phyloP scores from a whole-genome alignment of 2,888 invertebrate genomes.

The Fragum whitleyi region DNA sequence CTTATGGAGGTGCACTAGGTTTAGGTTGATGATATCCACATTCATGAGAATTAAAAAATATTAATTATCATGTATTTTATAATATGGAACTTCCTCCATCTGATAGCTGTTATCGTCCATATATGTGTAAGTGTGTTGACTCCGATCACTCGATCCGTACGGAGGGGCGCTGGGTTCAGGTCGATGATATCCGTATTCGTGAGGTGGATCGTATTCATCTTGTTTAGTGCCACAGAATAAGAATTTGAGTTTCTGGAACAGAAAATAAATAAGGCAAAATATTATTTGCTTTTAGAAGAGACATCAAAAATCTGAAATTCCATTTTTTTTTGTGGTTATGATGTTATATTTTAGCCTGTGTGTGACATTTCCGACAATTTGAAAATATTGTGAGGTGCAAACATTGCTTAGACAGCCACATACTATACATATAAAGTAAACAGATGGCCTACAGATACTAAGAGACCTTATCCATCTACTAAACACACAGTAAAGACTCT shows the following conservation, averaged over 20 bases:
- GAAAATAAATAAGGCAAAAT: background rate
- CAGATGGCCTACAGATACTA: too few relatives aligned
- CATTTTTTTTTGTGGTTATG: too few relatives aligned
- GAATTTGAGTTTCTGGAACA: slow-evolving; percentile 62
- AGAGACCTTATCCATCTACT: too few relatives aligned
- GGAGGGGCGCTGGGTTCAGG: slow-evolving; percentile 80
- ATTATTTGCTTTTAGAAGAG: too few relatives aligned
- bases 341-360: too few relatives aligned
- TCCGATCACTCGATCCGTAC: slow-evolving; percentile 71
- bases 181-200: slow-evolving; percentile 67
- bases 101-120: slow-evolving; percentile 74
- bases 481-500: too few relatives aligned
- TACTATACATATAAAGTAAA: too few relatives aligned
- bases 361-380: too few relatives aligned
- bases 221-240: slow-evolving; percentile 68
- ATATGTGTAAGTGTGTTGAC: slow-evolving; percentile 66
- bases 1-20: slow-evolving; percentile 80
- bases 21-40: slow-evolving; percentile 73
- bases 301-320: too few relatives aligned
- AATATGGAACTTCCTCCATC: slow-evolving; percentile 66
- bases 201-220: slow-evolving; percentile 61
- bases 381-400: too few relatives aligned
- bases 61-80: slow-evolving; percentile 17
- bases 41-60: too few relatives aligned
- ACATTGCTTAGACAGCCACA: too few relatives aligned